Percentiles rank a stretch among this genome's conserved stretches.
phyloP scores from a whole-genome alignment of 1,140 invertebrate genomes.

The Apis cerana region DNA sequence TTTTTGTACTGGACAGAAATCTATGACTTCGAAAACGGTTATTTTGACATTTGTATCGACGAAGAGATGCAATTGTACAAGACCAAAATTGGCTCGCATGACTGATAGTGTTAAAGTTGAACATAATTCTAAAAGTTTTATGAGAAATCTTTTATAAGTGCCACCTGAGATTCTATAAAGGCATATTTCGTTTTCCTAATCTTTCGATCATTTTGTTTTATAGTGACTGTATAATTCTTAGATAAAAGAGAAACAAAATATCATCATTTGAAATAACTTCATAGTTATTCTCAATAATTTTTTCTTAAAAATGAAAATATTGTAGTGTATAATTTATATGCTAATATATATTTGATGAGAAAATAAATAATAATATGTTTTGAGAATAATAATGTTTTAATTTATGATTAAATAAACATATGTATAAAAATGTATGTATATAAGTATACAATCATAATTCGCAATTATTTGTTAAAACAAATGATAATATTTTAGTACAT shows the following conservation, averaged over 20 bases:
- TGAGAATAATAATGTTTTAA: neutral
- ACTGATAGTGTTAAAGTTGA: constrained; percentile 3
- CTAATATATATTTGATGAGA: neutral
- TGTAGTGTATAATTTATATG: neutral
- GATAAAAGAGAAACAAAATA: constrained; percentile 53
- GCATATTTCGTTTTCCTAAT: constrained; percentile 39
- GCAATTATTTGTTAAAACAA: neutral
- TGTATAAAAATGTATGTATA: neutral
- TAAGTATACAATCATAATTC: neutral
- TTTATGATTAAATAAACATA: neutral
- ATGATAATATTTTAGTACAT: neutral
- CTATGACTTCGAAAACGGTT: neutral
- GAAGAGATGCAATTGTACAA: constrained; percentile 5
- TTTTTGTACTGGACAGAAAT: constrained; percentile 27
- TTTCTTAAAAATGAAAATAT: neutral
- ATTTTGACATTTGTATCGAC: constrained; percentile 1
- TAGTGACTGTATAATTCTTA: constrained; percentile 18
- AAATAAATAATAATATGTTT: neutral
- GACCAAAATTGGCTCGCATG: constrained; percentile 21
- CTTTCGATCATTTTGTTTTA: constrained; percentile 43
- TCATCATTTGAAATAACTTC: constrained; percentile 52
- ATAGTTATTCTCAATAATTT: constrained; percentile 7
- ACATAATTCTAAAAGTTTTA: constrained; percentile 34
- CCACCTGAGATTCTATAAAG: constrained; percentile 28
- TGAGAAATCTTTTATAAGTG: constrained; percentile 9